Conservation (phyloP, 2,888 invertebrate species). For the Barypeithes pellucidus region DNA sequence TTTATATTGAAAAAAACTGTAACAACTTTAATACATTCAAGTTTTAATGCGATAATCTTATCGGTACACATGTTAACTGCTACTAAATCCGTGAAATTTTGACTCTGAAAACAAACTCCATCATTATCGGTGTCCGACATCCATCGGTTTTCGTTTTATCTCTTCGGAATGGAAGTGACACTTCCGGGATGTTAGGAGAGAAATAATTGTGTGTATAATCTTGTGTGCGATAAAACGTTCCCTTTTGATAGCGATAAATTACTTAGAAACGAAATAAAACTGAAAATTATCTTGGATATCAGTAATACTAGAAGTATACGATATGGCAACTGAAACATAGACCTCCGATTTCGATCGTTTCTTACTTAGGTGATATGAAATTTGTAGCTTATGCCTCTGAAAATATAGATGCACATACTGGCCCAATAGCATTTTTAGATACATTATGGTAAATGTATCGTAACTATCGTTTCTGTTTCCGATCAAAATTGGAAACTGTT, state of each 20-base stretch:
- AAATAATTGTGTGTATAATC: slow-evolving; percentile 49
- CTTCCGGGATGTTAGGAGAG: slow-evolving; percentile 49
- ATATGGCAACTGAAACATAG: too few relatives aligned
- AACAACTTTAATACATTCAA: too few relatives aligned
- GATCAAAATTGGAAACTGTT: too few relatives aligned
- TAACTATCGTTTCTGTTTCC: too few relatives aligned
- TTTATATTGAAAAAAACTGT: too few relatives aligned
- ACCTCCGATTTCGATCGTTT: too few relatives aligned
- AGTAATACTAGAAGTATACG: too few relatives aligned
- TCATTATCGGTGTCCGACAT: slow-evolving; percentile 38
- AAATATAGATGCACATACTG: too few relatives aligned
- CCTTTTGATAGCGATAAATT: slow-evolving; percentile 20
- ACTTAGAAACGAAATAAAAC: background rate
- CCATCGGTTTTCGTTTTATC: slow-evolving; percentile 51
- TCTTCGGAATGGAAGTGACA: slow-evolving; percentile 43
- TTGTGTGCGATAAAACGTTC: slow-evolving; percentile 34
- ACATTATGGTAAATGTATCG: too few relatives aligned
- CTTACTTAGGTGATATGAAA: too few relatives aligned
- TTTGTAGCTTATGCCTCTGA: too few relatives aligned
- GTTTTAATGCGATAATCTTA: slow-evolving; percentile 19
- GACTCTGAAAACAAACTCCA: slow-evolving; percentile 15
- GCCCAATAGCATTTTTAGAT: too few relatives aligned
- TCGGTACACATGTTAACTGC: slow-evolving; percentile 8
- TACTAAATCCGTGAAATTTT: slow-evolving; percentile 21
- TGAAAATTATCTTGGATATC: background rate